Conservation (phyloP, 2,113 vertebrate genomes). For the Hydrochoerus hydrochaeris region DNA sequence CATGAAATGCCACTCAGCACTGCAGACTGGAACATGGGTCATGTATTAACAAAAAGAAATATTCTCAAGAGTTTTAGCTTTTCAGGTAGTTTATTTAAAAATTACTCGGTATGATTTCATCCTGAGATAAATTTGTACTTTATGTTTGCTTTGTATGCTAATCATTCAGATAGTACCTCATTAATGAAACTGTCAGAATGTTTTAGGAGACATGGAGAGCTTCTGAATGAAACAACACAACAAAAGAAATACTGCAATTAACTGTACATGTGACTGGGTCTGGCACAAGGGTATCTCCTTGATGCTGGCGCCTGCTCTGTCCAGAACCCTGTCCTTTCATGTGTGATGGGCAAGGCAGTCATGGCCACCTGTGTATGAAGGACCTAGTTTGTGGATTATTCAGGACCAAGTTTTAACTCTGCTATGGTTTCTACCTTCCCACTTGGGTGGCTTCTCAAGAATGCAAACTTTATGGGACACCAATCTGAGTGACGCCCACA, state of each 20-base stretch:
- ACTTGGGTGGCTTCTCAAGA: not conserved
- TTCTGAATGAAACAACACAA: conserved; percentile 70
- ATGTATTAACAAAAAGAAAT: not conserved
- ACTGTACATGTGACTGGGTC: conserved; percentile 1
- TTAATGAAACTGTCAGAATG: conserved; percentile 69
- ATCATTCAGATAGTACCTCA: conserved; percentile 61
- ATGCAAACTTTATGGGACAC: not conserved
- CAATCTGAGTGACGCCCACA: not conserved
- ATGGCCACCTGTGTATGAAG: conserved; percentile 58
- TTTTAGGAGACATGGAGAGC: conserved; percentile 66
- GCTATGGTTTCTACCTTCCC: conserved; percentile 32
- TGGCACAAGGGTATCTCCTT: not conserved
- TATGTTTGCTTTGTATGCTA: conserved; percentile 46
- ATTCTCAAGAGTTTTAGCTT: conserved; percentile 41
- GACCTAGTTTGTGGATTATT: conserved; percentile 73
- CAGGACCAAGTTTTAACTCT: conserved; percentile 46
- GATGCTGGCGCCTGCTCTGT: not conserved
- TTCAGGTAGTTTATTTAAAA: conserved; percentile 35
- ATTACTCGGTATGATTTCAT: conserved; percentile 38
- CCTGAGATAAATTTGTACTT: conserved; percentile 51
- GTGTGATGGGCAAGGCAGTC: conserved; percentile 7
- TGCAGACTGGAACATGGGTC: not conserved
- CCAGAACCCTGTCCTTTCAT: not conserved
- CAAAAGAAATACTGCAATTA: conserved; percentile 13
- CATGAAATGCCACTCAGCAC: conserved; percentile 7